These are phyloP conservation scores for Yponomeuta plumbellus DNA, from an alignment of 2,888 invertebrate species.

Conservation along the genomic window DNA sequence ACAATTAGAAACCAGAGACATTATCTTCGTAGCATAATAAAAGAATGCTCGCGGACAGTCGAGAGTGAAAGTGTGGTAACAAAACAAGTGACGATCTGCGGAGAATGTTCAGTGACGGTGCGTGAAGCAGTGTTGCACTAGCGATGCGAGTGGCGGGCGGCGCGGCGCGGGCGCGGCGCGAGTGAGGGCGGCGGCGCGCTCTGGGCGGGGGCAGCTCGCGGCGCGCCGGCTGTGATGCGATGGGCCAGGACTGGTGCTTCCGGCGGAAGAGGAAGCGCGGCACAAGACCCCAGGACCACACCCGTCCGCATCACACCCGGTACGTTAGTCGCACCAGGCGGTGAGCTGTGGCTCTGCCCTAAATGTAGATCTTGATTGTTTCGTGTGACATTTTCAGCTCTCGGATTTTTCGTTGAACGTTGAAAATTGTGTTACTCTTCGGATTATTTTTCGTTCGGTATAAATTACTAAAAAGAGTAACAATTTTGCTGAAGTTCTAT, in stretches of 20 bases:
- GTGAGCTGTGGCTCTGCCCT: background rate
- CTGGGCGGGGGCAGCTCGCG: constrained; percentile 74
- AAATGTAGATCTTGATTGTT: too few species aligned
- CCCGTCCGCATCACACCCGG: constrained; percentile 77
- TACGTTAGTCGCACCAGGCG: constrained; percentile 34
- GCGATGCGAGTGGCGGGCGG: constrained; percentile 14
- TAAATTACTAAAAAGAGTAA: too few species aligned
- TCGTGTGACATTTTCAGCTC: too few species aligned
- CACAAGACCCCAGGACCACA: constrained; percentile 79
- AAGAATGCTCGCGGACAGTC: background rate
- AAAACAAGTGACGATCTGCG: background rate
- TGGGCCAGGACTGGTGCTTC: constrained; percentile 87
- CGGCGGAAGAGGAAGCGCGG: constrained; percentile 82
- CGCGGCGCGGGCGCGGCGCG: constrained; percentile 29
- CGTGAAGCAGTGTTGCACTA: constrained; percentile 11
- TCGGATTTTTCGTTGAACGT: too few species aligned
- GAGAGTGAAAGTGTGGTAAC: background rate
- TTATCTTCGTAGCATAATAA: background rate
- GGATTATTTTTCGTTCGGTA: too few species aligned
- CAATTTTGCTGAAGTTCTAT: background rate
- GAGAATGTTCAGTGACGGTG: background rate
- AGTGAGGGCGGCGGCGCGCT: constrained; percentile 49
- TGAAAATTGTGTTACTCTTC: too few species aligned
- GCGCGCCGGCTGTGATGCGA: constrained; percentile 75
- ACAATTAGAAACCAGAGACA: too few species aligned